Base-by-base conservation (phyloP, 2,113 vertebrate genomes). In the Carassius carassius region DNA sequence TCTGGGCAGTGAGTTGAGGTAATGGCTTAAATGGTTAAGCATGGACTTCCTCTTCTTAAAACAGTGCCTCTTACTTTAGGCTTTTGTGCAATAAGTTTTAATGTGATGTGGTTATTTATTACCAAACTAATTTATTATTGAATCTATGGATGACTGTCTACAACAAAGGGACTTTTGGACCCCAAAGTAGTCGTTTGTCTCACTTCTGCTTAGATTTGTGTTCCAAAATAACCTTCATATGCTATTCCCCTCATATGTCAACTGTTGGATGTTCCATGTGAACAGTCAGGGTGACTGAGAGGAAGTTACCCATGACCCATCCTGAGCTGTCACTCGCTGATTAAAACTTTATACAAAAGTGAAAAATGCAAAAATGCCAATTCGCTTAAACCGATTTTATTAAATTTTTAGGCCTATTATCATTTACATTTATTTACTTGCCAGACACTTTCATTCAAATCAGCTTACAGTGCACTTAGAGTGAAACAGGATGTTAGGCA, bases 31-130 rank as follows among this genome's bases (percentile, higher is more conserved):
- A 77, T 23, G 51, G 11, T 4, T 65, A 47, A 29, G 58, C 37
- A 1, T 6, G 44, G 78, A 81, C 78, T 81, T 81, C 78, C 78
- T 81, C 78, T 81, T 81, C 5, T 49, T 29, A 76, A 54, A 9
- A 81, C 4, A 21, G 5, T 21, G 37, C 4, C n/a, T 63, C 13
- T 74, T 1, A 1, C 7, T 78, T 78, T 17, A 6, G 62, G 58
- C 56, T 44, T 79, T 47, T 12, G 6, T 25, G 47, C n/a, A 14
- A 23, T n/a, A 23, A n/a, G 21, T 47, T 73, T 73, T 23, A 17
- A 10, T 2, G 5, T 44, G 11, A 5, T 23, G 41, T 47, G 5
- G 21, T 47, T 73, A 23, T 70, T 70, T 70, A 70, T 70, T 41
- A 70, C 12, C 19, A 10, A 73, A n/a, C 37, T 73, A n/a, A 44